Evolutionary conservation across 2,113 vertebrate genomes (phyloP).

Genomic region (Alethe diademata): DNA sequence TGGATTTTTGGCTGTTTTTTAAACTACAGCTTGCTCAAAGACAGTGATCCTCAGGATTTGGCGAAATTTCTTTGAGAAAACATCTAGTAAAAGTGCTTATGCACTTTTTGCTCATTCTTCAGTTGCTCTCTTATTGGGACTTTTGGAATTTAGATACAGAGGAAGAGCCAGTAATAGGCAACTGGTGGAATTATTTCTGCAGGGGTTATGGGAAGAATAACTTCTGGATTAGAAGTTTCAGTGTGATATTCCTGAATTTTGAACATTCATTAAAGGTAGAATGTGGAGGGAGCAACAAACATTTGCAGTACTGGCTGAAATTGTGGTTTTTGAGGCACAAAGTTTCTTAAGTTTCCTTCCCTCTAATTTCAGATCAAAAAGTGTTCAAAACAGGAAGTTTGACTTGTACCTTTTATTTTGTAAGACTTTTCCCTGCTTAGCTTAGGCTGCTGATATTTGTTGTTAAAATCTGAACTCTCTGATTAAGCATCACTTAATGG

Average conservation of each 20-base stretch:
- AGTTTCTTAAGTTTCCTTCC: constrained; percentile 58
- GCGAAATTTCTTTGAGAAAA: background rate
- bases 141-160: background rate
- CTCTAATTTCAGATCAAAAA: constrained; percentile 44
- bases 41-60: background rate
- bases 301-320: background rate
- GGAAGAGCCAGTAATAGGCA: background rate
- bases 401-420: constrained; percentile 45
- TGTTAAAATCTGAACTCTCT: background rate
- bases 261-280: background rate
- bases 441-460: background rate
- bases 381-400: constrained; percentile 64
- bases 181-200: background rate
- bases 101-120: background rate
- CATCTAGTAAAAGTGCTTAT: background rate
- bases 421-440: background rate
- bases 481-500: background rate
- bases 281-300: background rate
- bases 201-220: background rate
- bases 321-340: background rate
- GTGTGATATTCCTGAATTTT: background rate
- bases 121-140: background rate
- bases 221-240: background rate
- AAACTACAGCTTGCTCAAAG: background rate
- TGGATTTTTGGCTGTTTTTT: background rate